phyloP scores from a whole-genome alignment of 1,140 invertebrate species.

The Drosophila paulistorum region DNA sequence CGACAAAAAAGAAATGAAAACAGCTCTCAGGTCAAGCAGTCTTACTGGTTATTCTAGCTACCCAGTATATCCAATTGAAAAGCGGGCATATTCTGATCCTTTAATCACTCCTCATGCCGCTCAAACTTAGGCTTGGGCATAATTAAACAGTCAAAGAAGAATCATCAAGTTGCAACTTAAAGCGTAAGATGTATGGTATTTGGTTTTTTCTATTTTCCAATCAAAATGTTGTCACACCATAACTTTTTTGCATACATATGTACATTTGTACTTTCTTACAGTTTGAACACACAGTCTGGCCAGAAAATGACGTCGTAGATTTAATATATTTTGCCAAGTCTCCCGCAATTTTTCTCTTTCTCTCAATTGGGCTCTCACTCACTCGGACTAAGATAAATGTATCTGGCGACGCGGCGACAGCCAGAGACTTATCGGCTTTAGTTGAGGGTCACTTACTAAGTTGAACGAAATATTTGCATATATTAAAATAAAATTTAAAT shows the following conservation, averaged over 20 bases:
- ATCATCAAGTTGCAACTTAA: not conserved
- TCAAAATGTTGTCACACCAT: not conserved
- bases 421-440: slow-evolving; percentile 3
- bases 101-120: no score
- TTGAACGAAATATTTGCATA: not conserved
- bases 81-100: not conserved
- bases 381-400: slow-evolving; percentile 1
- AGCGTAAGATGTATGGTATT: no score
- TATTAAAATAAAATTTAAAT: not conserved
- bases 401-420: not conserved
- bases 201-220: slow-evolving; percentile 1
- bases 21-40: not conserved
- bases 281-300: not conserved
- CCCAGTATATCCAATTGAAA: not conserved
- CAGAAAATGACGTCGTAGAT: slow-evolving; percentile 4
- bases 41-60: slow-evolving; percentile 7
- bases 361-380: not conserved
- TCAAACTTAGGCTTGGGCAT: no score
- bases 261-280: not conserved
- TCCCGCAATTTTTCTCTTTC: not conserved
- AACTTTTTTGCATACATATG: not conserved
- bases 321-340: not conserved
- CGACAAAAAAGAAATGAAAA: not conserved
- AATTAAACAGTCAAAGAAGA: no score
- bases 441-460: slow-evolving; percentile 6